These are phyloP conservation scores for Altica lythri DNA, from an alignment of 2,888 invertebrate genomes.

Conservation along the genomic window DNA sequence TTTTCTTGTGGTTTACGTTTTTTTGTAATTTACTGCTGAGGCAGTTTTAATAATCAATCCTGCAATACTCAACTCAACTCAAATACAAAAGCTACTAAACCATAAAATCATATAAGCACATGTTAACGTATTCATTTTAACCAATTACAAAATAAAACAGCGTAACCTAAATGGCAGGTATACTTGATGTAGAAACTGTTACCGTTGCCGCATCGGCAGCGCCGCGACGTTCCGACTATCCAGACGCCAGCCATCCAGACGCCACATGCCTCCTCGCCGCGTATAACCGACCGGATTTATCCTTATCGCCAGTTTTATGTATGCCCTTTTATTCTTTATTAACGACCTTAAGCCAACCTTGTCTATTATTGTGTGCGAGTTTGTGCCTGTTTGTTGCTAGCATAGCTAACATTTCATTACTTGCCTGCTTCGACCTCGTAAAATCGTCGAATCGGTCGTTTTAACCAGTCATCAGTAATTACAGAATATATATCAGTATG, in stretches of 20 bases:
- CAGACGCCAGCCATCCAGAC: constrained; percentile 52
- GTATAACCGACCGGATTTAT: constrained; percentile 44
- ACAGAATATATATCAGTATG: too few relatives aligned
- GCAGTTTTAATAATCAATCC: too few relatives aligned
- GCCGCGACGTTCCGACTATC: constrained; percentile 28
- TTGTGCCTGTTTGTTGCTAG: constrained; percentile 12
- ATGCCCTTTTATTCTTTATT: constrained; percentile 45
- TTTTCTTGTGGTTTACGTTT: too few relatives aligned
- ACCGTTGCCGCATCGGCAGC: constrained; percentile 14
- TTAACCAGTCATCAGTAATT: too few relatives aligned
- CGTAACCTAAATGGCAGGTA: too few relatives aligned
- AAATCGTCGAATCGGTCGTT: neutral
- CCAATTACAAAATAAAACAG: too few relatives aligned
- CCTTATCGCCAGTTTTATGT: constrained; percentile 46
- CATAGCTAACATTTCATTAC: constrained; percentile 15
- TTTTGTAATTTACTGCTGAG: too few relatives aligned
- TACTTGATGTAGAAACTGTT: too few relatives aligned
- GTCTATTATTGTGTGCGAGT: constrained; percentile 32
- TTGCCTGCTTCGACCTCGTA: neutral
- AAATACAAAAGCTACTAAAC: too few relatives aligned
- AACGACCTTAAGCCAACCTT: constrained; percentile 39
- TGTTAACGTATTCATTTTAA: too few relatives aligned
- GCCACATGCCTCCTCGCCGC: constrained; percentile 45
- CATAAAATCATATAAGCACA: too few relatives aligned
- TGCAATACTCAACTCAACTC: too few relatives aligned